Conservation (phyloP, 1,140 invertebrate genomes). For the Heliothis virescens region DNA sequence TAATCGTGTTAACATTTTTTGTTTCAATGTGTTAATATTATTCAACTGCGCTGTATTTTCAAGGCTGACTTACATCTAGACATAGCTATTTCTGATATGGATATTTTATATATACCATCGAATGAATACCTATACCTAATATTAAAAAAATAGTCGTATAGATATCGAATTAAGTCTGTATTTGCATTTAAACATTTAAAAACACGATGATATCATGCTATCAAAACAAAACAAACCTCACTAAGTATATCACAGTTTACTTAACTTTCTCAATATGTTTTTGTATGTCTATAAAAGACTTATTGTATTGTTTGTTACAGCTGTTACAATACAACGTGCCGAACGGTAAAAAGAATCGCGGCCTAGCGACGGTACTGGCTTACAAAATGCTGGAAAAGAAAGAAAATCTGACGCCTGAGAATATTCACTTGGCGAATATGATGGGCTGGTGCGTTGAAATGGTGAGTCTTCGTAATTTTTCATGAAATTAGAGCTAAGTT, state of each 20-base stretch:
- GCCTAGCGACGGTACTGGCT: slow-evolving; percentile 92
- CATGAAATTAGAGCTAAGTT: neutral
- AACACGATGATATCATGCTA: slow-evolving; percentile 3
- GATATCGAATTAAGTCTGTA: too few species aligned
- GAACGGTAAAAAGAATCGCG: slow-evolving; percentile 93
- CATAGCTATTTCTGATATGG: neutral
- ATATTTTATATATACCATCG: neutral
- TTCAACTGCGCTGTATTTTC: slow-evolving; percentile 26
- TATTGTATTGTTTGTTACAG: slow-evolving; percentile 78
- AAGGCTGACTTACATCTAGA: slow-evolving; percentile 30
- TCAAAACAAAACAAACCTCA: neutral
- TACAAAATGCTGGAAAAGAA: slow-evolving; percentile 91
- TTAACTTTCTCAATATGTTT: neutral
- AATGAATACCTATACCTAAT: too few species aligned
- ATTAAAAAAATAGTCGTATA: too few species aligned
- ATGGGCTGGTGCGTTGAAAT: slow-evolving; percentile 98
- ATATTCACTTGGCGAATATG: slow-evolving; percentile 92
- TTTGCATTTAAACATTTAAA: too few species aligned
- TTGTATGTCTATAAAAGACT: neutral
- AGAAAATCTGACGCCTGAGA: slow-evolving; percentile 90
- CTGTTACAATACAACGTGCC: slow-evolving; percentile 94
- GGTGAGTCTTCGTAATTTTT: slow-evolving; percentile 87
- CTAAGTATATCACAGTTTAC: neutral
- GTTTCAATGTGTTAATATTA: slow-evolving; percentile 10
- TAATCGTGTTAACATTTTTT: too few species aligned